Evolutionary conservation across 2,113 vertebrate genomes (phyloP).

Genomic region (Tiliqua scincoides): DNA sequence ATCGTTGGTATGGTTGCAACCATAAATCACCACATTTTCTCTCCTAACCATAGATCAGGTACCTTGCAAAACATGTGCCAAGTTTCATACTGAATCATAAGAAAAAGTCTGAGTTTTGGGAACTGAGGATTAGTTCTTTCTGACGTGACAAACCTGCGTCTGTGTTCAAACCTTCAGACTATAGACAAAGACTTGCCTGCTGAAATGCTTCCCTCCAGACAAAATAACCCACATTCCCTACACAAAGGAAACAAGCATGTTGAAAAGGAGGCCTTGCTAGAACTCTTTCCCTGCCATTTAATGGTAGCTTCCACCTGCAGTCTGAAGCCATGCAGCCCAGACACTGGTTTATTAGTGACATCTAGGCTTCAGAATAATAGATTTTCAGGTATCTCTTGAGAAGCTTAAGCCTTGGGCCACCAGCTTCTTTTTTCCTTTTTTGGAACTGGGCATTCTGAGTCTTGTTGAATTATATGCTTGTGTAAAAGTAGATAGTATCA

Average conservation of each 20-base stretch:
- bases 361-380: not conserved
- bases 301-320: not conserved
- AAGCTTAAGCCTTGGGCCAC: not conserved
- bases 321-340: not conserved
- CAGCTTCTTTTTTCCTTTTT: constrained; percentile 4
- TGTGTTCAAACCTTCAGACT: not conserved
- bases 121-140: constrained; percentile 4
- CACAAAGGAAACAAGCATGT: not conserved
- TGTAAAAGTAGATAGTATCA: not conserved
- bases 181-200: not conserved
- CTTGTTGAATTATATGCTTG: not conserved
- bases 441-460: constrained; percentile 5
- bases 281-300: not conserved
- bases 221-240: not conserved
- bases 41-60: not conserved
- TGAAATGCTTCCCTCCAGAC: not conserved
- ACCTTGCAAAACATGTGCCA: not conserved
- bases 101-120: not conserved
- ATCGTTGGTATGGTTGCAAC: not conserved
- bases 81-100: accelerated
- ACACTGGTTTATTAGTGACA: not conserved
- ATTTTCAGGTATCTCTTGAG: not conserved
- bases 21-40: not conserved
- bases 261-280: not conserved
- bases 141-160: not conserved